A percentile compares a stretch with the other conserved stretches of the same genome.
Evolutionary conservation across 2,113 vertebrate species (phyloP).

Genomic region (Eupsittula cactorum): DNA sequence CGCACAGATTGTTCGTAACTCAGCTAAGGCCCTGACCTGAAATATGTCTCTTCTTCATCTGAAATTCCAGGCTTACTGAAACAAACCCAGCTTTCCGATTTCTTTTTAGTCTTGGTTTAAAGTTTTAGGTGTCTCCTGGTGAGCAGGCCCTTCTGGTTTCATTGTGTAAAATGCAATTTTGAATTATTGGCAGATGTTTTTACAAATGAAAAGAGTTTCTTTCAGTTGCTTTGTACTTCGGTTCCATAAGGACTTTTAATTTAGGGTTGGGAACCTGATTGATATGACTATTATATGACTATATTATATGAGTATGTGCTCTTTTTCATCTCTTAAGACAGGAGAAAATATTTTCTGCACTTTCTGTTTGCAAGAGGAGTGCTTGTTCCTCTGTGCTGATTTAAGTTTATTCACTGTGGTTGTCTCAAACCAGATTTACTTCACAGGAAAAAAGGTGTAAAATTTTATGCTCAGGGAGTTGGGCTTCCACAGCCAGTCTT

Average conservation of each 20-base stretch:
- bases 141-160: background rate
- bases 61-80: background rate
- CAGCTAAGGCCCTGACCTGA: background rate
- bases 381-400: fast-evolving
- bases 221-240: background rate
- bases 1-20: background rate
- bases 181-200: background rate
- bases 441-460: background rate
- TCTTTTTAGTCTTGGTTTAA: background rate
- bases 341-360: background rate
- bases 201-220: background rate
- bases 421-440: background rate
- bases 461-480: background rate
- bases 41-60: background rate
- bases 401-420: background rate
- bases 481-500: background rate
- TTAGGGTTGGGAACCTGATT: background rate
- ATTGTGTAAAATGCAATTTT: background rate
- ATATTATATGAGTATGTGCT: background rate
- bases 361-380: background rate
- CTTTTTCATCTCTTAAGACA: background rate
- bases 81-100: background rate
- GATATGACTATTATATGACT: no score
- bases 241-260: background rate
- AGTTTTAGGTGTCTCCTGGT: background rate